Evolutionary conservation across 1,140 invertebrate species (phyloP).

Genomic region (Halictus rubicundus): DNA sequence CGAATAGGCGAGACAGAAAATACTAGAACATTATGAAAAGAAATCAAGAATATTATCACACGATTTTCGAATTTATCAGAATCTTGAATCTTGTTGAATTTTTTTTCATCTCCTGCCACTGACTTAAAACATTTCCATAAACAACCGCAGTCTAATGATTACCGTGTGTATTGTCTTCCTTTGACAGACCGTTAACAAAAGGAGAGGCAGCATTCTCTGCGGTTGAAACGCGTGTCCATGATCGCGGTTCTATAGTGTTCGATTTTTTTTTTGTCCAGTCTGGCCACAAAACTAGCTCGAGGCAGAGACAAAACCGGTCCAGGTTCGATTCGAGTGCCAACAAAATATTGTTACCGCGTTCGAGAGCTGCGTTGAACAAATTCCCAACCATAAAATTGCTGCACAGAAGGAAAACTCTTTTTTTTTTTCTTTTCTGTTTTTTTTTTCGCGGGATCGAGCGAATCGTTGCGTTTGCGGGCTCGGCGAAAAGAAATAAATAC

Average conservation of each 20-base stretch:
- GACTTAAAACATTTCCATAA: too few relatives aligned
- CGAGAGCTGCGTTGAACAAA: conserved; percentile 15
- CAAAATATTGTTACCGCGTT: background rate
- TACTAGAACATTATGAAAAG: too few relatives aligned
- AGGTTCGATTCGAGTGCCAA: background rate
- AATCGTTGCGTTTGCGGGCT: background rate
- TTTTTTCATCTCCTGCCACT: too few relatives aligned
- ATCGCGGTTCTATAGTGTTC: background rate
- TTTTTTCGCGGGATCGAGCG: background rate
- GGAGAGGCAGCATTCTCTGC: too few relatives aligned
- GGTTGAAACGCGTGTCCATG: background rate
- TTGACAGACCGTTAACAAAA: too few relatives aligned
- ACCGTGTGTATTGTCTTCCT: too few relatives aligned
- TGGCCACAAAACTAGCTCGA: background rate
- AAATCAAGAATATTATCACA: too few relatives aligned
- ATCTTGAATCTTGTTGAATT: too few relatives aligned
- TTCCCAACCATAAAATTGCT: background rate
- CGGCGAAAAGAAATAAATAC: background rate
- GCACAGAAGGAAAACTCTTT: background rate
- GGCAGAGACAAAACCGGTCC: background rate
- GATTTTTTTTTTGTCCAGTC: conserved; percentile 2
- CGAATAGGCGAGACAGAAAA: too few relatives aligned
- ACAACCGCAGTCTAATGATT: too few relatives aligned
- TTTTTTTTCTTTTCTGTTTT: background rate
- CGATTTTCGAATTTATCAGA: too few relatives aligned